Evolutionary conservation across 2,888 invertebrate genomes (phyloP).

Genomic region (Lasioglossum vierecki): DNA sequence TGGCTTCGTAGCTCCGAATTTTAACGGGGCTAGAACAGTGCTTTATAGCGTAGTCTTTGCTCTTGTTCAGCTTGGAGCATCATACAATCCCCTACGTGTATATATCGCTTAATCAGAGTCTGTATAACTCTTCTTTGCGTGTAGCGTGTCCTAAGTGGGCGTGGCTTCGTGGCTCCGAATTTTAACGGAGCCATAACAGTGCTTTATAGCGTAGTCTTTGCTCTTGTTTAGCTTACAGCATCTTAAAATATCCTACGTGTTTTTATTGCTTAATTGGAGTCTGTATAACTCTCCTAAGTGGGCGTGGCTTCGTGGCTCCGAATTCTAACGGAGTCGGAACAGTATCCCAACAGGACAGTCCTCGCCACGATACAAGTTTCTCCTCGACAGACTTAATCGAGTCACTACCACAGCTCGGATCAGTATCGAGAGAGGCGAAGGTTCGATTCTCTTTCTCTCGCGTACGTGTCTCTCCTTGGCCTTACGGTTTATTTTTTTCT

Average conservation of each 20-base stretch:
- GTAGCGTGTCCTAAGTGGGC: background rate
- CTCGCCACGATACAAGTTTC: background rate
- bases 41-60: background rate
- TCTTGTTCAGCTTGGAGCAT: too few species aligned
- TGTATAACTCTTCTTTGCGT: background rate
- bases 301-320: background rate
- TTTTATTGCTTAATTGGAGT: too few species aligned
- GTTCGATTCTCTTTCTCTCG: background rate
- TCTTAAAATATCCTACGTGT: too few species aligned
- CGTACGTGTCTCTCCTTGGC: background rate
- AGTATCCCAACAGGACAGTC: background rate
- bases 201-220: background rate
- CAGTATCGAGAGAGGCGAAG: background rate
- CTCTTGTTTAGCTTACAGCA: too few species aligned
- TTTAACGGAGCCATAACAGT: too few species aligned
- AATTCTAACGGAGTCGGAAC: background rate
- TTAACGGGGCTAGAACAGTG: too few species aligned
- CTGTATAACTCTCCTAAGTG: background rate
- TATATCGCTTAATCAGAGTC: background rate
- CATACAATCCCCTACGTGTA: background rate
- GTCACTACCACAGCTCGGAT: background rate
- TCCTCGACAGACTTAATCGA: slow-evolving; percentile 7
- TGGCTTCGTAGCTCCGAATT: background rate
- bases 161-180: background rate
- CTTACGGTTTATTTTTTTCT: slow-evolving; percentile 29